A percentile compares a stretch with the other conserved stretches of the same genome.
phyloP scores from a whole-genome alignment of 2,888 invertebrate genomes.

The Physocephala rufipes region DNA sequence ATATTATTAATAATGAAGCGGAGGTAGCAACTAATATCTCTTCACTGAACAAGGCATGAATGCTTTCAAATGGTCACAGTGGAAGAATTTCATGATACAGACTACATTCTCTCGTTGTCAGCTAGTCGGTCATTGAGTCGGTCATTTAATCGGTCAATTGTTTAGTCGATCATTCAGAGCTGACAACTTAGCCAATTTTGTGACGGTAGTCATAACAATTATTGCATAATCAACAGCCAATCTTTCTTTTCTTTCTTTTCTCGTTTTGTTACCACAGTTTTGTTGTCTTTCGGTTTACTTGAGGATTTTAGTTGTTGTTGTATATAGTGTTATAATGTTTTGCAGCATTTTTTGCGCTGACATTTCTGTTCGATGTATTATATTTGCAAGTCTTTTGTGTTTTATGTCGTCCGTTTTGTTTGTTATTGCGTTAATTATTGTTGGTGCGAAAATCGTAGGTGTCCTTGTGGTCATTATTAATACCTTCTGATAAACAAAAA shows the following conservation, averaged over 20 bases:
- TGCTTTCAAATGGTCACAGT: too few species aligned
- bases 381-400: too few species aligned
- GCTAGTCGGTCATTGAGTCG: neutral
- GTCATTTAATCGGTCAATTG: neutral
- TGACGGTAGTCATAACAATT: constrained; percentile 4
- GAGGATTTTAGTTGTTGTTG: neutral
- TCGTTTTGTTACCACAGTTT: neutral
- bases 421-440: too few species aligned
- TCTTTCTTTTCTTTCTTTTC: neutral
- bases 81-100: constrained; percentile 3
- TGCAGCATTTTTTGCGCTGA: too few species aligned
- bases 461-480: too few species aligned
- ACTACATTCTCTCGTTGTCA: constrained; percentile 5
- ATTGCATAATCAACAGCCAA: constrained; percentile 14
- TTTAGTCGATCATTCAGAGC: neutral
- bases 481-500: too few species aligned
- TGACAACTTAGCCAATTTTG: neutral
- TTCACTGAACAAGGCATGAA: too few species aligned
- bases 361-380: too few species aligned
- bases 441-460: too few species aligned
- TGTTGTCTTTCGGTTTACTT: neutral
- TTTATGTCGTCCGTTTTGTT: too few species aligned
- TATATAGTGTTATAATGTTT: neutral
- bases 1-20: too few species aligned
- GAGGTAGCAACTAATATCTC: too few species aligned